These are phyloP conservation scores for Drosophila prosaltans DNA, from an alignment of 1,140 invertebrate species.

Conservation along the genomic window DNA sequence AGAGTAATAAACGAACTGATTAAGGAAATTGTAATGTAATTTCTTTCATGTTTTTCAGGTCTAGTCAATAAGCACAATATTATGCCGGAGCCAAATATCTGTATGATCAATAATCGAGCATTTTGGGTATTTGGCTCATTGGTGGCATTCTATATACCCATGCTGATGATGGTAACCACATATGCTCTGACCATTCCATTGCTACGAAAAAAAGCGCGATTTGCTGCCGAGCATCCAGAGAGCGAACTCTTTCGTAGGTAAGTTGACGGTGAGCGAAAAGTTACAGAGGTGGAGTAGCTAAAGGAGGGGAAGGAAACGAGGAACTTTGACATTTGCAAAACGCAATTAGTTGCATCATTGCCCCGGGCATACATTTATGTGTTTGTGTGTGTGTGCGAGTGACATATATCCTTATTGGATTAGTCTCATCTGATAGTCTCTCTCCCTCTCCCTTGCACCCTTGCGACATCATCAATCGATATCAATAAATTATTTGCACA, in stretches of 20 bases:
- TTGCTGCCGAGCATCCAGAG: constrained; percentile 87
- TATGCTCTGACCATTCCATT: constrained; percentile 95
- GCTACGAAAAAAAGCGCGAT: constrained; percentile 88
- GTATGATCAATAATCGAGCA: constrained; percentile 93
- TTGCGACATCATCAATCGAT: constrained; percentile 42
- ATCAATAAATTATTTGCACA: constrained; percentile 58
- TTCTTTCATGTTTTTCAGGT: constrained; percentile 79
- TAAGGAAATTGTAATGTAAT: neutral
- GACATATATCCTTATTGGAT: constrained; percentile 32
- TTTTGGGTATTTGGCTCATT: constrained; percentile 95
- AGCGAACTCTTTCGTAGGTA: constrained; percentile 85
- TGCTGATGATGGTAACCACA: constrained; percentile 94
- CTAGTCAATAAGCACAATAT: constrained; percentile 89
- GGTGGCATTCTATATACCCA: constrained; percentile 96
- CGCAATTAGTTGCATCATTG: constrained; percentile 21
- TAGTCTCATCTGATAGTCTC: neutral
- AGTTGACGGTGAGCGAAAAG: constrained; percentile 24
- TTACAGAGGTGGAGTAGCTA: neutral
- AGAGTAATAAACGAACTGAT: neutral
- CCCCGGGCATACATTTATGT: constrained; percentile 4
- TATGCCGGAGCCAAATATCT: constrained; percentile 89
- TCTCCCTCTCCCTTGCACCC: too few relatives aligned
- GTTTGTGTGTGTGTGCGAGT: neutral
- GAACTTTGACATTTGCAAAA: constrained; percentile 42
- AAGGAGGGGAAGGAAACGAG: neutral